Base-by-base conservation (phyloP, 1,140 invertebrate species). In the Nixonia krombeini region DNA sequence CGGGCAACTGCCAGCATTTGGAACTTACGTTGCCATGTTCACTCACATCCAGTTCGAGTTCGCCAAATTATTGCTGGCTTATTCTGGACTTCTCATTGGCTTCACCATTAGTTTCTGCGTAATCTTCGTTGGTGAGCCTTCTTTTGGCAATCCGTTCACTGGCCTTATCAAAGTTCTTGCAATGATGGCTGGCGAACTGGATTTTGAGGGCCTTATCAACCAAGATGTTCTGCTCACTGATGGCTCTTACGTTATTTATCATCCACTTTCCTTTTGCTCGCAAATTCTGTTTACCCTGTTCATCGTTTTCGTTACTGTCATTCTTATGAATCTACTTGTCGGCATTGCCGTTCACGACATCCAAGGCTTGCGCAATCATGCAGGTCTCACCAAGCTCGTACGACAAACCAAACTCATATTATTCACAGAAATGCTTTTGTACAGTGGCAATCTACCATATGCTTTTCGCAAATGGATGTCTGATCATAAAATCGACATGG, bases 151-250 rank as follows among this genome's bases (percentile, higher is more conserved):
- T 79, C 86, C 87, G 4, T 78, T 89, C 23, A 87, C 87, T 51
- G 86, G 86, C 0, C 82, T 89, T 6, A 89, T 91, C 8, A 90
- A 89, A 73, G 89, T 89, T 0, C 64, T 91, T 6, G 88, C 90
- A 0, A 90, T 91, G 89, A 91, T 91, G 90, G 89, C 89, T 1
- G 90, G 90, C 0, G 90, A 91, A 63, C 65, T 91, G 4, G 90
- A 91, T 67, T 88, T 90, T 49, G 89, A 90, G 56, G 87, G 88
- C 25, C 72, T 90, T 1, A 87, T 89, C 10, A 88, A 87, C 41
- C 86, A 88, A 44, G 81, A 87, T 4, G 81, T 79, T 15, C 35
- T 79, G 0, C 31, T 68, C 0, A 41, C 49, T 4, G 78, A 83
- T 10, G 77, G 74, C 0, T 75, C 78, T 0, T 82, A 83, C 21